phyloP scores from a whole-genome alignment of 1,140 invertebrate genomes.

The Formica exsecta region DNA sequence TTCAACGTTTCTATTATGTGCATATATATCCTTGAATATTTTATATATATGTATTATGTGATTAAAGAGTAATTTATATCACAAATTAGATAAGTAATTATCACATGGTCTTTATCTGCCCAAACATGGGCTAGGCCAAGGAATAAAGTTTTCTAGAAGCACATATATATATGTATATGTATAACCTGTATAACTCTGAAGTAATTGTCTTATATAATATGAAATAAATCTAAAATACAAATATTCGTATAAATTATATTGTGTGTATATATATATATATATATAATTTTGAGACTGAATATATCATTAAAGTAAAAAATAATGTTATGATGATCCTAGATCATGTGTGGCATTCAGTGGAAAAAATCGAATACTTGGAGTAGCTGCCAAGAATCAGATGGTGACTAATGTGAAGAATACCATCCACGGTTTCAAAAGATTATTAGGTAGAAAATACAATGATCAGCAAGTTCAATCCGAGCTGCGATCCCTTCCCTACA shows the following conservation, averaged over 20 bases:
- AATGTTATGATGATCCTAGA: conserved; percentile 87
- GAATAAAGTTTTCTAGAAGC: conserved; percentile 30
- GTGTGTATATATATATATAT: neutral
- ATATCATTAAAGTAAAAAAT: neutral
- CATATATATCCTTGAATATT: too few species aligned
- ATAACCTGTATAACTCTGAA: neutral
- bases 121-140: neutral
- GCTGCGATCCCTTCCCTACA: conserved; percentile 91
- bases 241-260: neutral
- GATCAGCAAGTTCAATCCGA: conserved; percentile 96
- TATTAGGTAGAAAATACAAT: conserved; percentile 94
- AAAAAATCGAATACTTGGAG: conserved; percentile 96
- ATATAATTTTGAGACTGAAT: neutral
- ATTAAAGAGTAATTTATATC: neutral
- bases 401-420: conserved; percentile 99
- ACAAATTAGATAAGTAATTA: neutral
- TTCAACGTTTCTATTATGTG: too few species aligned
- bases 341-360: conserved; percentile 98
- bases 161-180: neutral
- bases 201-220: neutral
- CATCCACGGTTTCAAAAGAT: conserved; percentile 96
- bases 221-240: conserved; percentile 1
- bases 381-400: conserved; percentile 98
- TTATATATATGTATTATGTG: too few species aligned
- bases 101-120: neutral